Conservation (phyloP, 2,888 invertebrate genomes). For the Zootermopsis nevadensis region DNA sequence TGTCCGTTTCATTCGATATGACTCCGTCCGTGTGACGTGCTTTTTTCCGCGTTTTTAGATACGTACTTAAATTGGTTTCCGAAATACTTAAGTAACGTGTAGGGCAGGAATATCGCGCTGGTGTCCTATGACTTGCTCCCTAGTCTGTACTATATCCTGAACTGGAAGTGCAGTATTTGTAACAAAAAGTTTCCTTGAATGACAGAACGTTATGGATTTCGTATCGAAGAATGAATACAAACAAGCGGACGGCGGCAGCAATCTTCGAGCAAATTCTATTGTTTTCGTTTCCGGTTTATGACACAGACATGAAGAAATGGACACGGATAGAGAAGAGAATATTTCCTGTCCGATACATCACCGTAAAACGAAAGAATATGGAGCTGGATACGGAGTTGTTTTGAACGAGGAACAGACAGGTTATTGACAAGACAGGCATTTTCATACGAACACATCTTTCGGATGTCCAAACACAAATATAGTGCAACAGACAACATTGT, state of each 20-base stretch:
- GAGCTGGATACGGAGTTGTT: background rate
- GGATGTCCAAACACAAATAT: too few species aligned
- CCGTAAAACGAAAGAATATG: background rate
- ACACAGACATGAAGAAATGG: background rate
- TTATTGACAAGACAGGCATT: background rate
- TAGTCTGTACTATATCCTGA: too few species aligned
- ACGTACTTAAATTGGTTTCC: too few species aligned
- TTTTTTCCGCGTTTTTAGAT: too few species aligned
- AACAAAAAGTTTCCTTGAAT: too few species aligned
- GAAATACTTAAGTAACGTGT: too few species aligned
- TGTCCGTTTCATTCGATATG: too few species aligned
- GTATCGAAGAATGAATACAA: background rate
- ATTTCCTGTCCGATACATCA: slow-evolving; percentile 2
- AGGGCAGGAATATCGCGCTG: too few species aligned
- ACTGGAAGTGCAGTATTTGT: too few species aligned
- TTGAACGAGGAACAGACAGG: background rate
- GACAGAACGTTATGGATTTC: background rate
- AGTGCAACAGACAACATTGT: too few species aligned
- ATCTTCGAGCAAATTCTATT: background rate
- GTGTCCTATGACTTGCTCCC: too few species aligned
- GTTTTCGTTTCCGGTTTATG: background rate
- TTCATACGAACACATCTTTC: background rate
- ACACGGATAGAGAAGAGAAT: background rate
- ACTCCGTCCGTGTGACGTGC: too few species aligned
- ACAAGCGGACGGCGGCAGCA: background rate